Base-by-base conservation (phyloP, 1,140 invertebrate genomes). In the Laupala kohalensis region DNA sequence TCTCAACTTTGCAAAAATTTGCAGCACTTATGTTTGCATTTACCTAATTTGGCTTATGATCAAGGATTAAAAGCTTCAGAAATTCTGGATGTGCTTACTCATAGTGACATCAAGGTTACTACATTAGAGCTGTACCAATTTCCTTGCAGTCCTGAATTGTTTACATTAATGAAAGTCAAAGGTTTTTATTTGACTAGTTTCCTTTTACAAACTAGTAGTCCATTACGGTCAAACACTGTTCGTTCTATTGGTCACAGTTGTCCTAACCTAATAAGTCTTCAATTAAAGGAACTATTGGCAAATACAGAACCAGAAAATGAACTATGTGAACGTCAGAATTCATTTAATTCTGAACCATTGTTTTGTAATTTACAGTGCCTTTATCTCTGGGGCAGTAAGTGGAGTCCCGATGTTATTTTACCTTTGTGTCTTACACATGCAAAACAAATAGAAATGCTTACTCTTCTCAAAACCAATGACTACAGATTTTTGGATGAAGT, bases 81-180 rank as follows among this genome's bases (percentile, higher is more conserved):
- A 15, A 30, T 72, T 24, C 25, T 72, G 30, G 67, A 69, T 25
- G 25, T 66, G 25, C 25, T 72, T 2, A 30, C 67, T 23, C 26
- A 9, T 2, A 69, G 66, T 24, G 23, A 23, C 27, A 19, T 72
- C 25, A 63, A 29, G 23, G 67, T 72, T 6, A 2, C 25, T 5
- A 29, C 53, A 19, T 67, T 72, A 64, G 71, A 72, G 29, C 67
- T 72, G 19, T 24, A 68, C 25, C 37, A 69, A 13, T 72, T 72
- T 29, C 71, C 71, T 4, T 63, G 37, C 23, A 68, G 71, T 24
- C 30, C 24, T 27, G 67, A 68, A 29, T 63, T 72, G 66, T 12
- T 68, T 15, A 25, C 25, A 25, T 25, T 72, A 12, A 13, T 72
- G 23, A 25, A 64, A 29, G 28, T 19, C 1, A 72, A 72, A 37